phyloP scores from a whole-genome alignment of 2,113 vertebrate species.

The Hippotragus niger region DNA sequence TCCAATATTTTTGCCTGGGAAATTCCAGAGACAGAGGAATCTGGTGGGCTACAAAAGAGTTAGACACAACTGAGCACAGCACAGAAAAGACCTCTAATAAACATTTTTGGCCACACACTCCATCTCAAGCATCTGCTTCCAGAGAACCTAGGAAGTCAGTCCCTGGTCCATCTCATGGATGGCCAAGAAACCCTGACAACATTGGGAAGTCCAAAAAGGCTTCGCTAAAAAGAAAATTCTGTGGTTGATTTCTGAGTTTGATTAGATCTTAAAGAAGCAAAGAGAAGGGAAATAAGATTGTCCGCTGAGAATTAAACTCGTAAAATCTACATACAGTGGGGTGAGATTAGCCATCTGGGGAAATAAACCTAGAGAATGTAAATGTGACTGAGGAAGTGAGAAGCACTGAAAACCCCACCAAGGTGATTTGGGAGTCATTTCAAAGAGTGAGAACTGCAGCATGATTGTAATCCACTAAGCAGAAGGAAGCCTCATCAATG shows the following conservation, averaged over 20 bases:
- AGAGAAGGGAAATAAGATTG: neutral
- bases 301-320: neutral
- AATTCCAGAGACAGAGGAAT: neutral
- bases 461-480: conserved; percentile 22
- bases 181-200: neutral
- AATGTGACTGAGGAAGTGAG: neutral
- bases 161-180: accelerated
- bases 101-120: neutral
- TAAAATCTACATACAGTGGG: neutral
- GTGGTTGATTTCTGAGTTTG: neutral
- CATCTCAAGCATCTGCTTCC: neutral
- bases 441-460: neutral
- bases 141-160: neutral
- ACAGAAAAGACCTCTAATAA: neutral
- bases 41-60: neutral
- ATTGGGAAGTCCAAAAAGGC: neutral
- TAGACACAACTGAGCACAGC: neutral
- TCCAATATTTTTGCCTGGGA: neutral
- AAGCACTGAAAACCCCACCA: conserved; percentile 37
- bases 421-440: conserved; percentile 45
- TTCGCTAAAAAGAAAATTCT: neutral
- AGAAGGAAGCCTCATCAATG: conserved; percentile 43
- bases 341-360: neutral
- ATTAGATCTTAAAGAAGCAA: conserved; percentile 24
- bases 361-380: conserved; percentile 10